Conservation (phyloP, 2,888 invertebrate species). For the Trachelus iudaicus region DNA sequence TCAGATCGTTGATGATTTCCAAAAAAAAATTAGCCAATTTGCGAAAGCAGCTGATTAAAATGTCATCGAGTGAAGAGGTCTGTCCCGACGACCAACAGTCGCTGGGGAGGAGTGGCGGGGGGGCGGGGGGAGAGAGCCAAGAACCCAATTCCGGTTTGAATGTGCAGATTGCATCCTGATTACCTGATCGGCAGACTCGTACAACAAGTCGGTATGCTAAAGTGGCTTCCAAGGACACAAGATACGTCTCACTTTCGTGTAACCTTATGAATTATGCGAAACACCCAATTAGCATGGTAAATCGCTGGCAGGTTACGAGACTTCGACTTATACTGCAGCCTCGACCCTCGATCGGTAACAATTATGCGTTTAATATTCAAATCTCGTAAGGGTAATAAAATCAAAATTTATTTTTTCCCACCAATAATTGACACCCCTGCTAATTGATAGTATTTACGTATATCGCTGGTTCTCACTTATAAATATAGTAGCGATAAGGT, state of each 20-base stretch:
- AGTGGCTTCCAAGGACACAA: neutral
- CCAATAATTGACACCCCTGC: neutral
- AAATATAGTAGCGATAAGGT: neutral
- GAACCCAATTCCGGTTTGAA: too few relatives aligned
- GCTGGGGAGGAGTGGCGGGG: too few relatives aligned
- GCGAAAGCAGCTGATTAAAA: too few relatives aligned
- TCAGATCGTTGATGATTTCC: too few relatives aligned
- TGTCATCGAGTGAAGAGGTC: too few relatives aligned
- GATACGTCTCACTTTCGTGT: constrained; percentile 21
- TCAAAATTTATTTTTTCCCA: neutral
- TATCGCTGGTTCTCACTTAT: neutral
- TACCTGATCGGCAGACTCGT: neutral
- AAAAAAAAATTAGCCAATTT: too few relatives aligned
- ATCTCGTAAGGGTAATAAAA: neutral
- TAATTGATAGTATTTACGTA: neutral
- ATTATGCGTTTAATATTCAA: neutral
- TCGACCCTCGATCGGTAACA: neutral
- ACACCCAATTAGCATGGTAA: constrained; percentile 44
- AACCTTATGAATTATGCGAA: constrained; percentile 40
- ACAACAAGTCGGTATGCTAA: neutral
- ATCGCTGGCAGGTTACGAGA: constrained; percentile 16
- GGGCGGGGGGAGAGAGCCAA: too few relatives aligned
- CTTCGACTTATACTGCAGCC: neutral
- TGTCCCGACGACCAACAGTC: too few relatives aligned
- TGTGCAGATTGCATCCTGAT: neutral